Conservation (phyloP, 2,888 invertebrate genomes). For the Hydraecia micacea region DNA sequence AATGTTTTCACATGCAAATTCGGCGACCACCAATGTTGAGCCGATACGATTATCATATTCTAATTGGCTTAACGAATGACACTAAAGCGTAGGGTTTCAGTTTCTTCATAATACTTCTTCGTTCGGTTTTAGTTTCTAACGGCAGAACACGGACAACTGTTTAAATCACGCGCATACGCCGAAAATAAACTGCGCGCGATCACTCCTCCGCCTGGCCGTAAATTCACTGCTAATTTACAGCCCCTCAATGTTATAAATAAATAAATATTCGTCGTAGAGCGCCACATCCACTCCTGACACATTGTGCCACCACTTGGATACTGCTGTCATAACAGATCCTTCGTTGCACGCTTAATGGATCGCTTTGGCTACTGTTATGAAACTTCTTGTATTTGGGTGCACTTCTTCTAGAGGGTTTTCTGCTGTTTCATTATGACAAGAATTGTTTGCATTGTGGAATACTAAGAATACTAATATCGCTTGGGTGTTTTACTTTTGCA, state of each 20-base stretch:
- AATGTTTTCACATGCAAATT: slow-evolving; percentile 59
- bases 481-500: background rate
- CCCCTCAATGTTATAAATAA: slow-evolving; percentile 89
- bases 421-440: slow-evolving; percentile 7
- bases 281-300: slow-evolving; percentile 82
- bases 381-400: slow-evolving; percentile 41
- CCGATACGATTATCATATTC: slow-evolving; percentile 67
- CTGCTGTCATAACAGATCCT: slow-evolving; percentile 88
- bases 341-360: slow-evolving; percentile 80
- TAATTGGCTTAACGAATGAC: slow-evolving; percentile 75
- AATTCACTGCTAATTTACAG: slow-evolving; percentile 90
- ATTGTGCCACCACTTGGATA: slow-evolving; percentile 85
- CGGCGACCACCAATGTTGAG: slow-evolving; percentile 54
- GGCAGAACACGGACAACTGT: slow-evolving; percentile 77
- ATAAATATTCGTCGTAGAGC: slow-evolving; percentile 86
- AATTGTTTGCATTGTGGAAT: background rate
- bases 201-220: slow-evolving; percentile 85
- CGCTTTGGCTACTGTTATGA: slow-evolving; percentile 61
- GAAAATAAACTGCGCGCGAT: slow-evolving; percentile 87
- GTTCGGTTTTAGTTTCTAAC: slow-evolving; percentile 77
- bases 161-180: slow-evolving; percentile 87
- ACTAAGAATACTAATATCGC: background rate
- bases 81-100: slow-evolving; percentile 70
- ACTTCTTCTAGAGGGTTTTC: slow-evolving; percentile 12
- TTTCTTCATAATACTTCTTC: slow-evolving; percentile 74